These are phyloP conservation scores for Apotomis turbidana DNA, from an alignment of 2,888 invertebrate species.

Conservation along the genomic window DNA sequence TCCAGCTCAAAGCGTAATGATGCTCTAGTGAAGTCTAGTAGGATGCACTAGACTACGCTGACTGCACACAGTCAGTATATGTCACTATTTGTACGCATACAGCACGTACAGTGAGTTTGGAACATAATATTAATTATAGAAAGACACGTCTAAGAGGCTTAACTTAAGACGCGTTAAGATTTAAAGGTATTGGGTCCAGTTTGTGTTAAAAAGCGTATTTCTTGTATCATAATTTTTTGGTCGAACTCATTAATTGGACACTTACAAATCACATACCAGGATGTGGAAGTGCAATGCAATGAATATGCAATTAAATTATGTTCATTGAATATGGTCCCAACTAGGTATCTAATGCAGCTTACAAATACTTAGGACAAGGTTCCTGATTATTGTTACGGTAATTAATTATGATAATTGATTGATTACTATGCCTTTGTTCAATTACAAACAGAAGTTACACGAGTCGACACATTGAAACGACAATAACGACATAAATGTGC, in stretches of 20 bases:
- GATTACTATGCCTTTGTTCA: conserved; percentile 3
- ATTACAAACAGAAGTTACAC: neutral
- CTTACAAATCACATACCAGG: neutral
- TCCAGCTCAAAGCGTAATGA: conserved; percentile 24
- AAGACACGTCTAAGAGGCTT: too few species aligned
- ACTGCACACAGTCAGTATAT: neutral
- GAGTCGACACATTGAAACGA: conserved; percentile 21
- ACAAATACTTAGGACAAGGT: neutral
- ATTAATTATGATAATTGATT: neutral
- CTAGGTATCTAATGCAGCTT: too few species aligned
- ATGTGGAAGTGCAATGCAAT: neutral
- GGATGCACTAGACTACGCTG: too few species aligned
- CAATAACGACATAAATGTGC: conserved; percentile 27
- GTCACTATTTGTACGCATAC: neutral
- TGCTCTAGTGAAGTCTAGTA: conserved; percentile 14
- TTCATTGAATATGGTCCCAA: too few species aligned
- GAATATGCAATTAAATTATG: too few species aligned
- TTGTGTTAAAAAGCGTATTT: too few species aligned
- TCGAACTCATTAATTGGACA: too few species aligned
- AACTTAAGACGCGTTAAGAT: too few species aligned
- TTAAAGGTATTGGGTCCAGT: too few species aligned
- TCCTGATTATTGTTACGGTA: neutral
- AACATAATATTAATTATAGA: neutral
- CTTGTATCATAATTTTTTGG: too few species aligned
- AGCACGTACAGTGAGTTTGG: neutral